Evolutionary conservation across 2,888 invertebrate genomes (phyloP), one percentile per base, ranked within the genome.

Genomic region (Noctua janthe): DNA sequence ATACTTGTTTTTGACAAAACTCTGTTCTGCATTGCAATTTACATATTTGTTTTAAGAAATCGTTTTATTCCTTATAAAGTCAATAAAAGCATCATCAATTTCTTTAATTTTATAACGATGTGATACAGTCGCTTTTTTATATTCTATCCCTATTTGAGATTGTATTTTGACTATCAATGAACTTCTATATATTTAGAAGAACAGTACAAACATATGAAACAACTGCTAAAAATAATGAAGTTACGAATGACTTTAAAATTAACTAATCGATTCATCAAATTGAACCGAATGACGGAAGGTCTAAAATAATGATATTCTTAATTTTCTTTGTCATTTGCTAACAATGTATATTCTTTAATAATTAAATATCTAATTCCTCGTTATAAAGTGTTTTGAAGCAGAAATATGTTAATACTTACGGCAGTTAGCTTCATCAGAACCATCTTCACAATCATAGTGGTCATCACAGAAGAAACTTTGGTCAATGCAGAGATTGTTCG

Each of bases 391-490:
- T 66, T 15, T 71, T 56, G 1, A 17, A 39, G 0, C 0, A n/a
- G 51, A 29, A 15, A 29, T 35, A 56, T 49, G 17, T 23, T 49
- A 51, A 85, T 86, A 97, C 96, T 95, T 93, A 96, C 97, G 95
- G 92, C 97, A 97, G 80, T 96, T 95, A 69, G 92, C 92, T 94
- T 98, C 98, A 89, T 98, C 98, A 10, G 97, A 97, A 77, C 96
- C 96, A 91, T 98, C 98, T 51, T 91, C 85, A 90, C 98, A 98
- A 91, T 98, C 98, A 51, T 73, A 72, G 56, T 94, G 88, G 72
- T 96, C 95, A 91, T 98, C 98, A 91, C 98, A 98, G 78, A 95
- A 94, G 90, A 97, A 97, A 29, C 95, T 94, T n/a, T 91, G 94
- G 82, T 97, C 94, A 87, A 98, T 96, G 92, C 98, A 98, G 1